phyloP scores from a whole-genome alignment of 2,888 invertebrate species.

The Lamellibrachia satsuma region DNA sequence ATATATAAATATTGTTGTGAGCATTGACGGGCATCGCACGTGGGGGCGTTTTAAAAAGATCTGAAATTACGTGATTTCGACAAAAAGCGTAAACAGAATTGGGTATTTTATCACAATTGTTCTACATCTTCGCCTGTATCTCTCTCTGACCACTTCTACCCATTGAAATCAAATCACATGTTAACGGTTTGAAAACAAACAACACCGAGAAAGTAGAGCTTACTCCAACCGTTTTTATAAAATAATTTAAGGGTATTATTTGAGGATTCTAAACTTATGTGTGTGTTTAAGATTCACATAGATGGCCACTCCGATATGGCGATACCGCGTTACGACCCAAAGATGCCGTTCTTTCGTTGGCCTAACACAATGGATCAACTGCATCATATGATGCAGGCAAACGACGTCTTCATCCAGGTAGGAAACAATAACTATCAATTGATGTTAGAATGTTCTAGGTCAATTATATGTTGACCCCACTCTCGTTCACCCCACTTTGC shows the following conservation, averaged over 20 bases:
- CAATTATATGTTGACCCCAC: neutral
- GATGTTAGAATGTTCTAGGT: neutral
- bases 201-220: too few relatives aligned
- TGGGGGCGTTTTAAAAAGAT: too few relatives aligned
- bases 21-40: too few relatives aligned
- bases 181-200: too few relatives aligned
- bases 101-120: too few relatives aligned
- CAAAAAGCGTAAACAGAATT: too few relatives aligned
- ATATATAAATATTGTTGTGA: too few relatives aligned
- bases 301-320: slow-evolving; percentile 55
- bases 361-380: slow-evolving; percentile 46
- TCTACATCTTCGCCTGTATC: too few relatives aligned
- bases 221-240: neutral
- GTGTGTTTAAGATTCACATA: slow-evolving; percentile 50
- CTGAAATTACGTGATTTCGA: too few relatives aligned
- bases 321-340: slow-evolving; percentile 41
- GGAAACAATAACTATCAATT: slow-evolving; percentile 24
- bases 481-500: too few relatives aligned
- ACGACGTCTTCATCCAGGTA: slow-evolving; percentile 57
- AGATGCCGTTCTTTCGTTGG: slow-evolving; percentile 48
- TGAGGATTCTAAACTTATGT: slow-evolving; percentile 26
- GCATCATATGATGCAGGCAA: slow-evolving; percentile 52
- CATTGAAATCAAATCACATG: too few relatives aligned
- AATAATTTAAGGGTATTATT: neutral
- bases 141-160: too few relatives aligned